Conservation (phyloP, 2,888 invertebrate species). For the Lordiphosa andalusiaca region DNA sequence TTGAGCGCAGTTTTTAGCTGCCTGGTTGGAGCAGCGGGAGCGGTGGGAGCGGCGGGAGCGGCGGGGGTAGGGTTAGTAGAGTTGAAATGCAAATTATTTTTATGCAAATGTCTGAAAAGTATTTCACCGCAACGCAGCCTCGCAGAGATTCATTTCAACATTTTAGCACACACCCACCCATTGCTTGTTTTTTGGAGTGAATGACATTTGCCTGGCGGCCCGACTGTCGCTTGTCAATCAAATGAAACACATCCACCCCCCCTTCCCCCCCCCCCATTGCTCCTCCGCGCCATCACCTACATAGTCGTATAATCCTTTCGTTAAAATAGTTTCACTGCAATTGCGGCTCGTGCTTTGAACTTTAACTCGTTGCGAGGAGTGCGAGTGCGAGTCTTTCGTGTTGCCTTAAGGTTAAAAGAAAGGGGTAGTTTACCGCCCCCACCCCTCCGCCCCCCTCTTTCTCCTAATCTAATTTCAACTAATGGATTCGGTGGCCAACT, state of each 20-base stretch:
- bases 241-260: conserved; percentile 30
- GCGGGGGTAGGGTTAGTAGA: conserved; percentile 2
- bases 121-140: conserved; percentile 40
- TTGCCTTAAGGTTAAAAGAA: too few species aligned
- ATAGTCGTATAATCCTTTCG: conserved; percentile 43
- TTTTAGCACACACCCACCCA: conserved; percentile 44
- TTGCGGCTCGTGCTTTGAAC: conserved; percentile 49
- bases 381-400: too few species aligned
- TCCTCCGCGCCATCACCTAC: not conserved
- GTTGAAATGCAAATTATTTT: conserved; percentile 63
- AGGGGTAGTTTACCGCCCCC: too few species aligned
- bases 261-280: not conserved
- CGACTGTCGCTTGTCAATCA: conserved; percentile 59
- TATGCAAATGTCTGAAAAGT: conserved; percentile 60
- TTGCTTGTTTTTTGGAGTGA: conserved; percentile 47
- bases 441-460: too few species aligned
- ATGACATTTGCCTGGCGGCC: conserved; percentile 9
- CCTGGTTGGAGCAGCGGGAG: conserved; percentile 14
- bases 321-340: conserved; percentile 52
- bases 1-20: conserved; percentile 44
- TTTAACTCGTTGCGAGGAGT: conserved; percentile 36
- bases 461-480: conserved; percentile 17
- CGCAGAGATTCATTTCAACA: conserved; percentile 45
- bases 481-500: too few species aligned
- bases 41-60: not conserved